Evolutionary conservation across 2,113 vertebrate species (phyloP), one percentile per base, ranked within the genome.

Genomic region (Crocuta crocuta): DNA sequence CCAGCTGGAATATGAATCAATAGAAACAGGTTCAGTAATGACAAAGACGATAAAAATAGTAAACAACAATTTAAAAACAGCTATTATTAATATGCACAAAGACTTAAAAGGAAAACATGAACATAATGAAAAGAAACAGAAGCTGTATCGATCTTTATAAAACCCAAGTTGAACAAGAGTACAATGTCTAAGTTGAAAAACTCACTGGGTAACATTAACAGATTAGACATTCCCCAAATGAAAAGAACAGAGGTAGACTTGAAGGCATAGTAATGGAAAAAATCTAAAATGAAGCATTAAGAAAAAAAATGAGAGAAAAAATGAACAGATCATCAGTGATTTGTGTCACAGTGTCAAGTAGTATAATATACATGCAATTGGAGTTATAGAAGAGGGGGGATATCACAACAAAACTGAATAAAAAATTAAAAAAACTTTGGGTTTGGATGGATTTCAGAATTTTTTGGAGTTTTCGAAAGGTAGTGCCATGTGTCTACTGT

Each of bases 401-500:
- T 79, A 66, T 10, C 17, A 55, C 23, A 93, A 87, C 68, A 89
- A 88, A 43, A 31, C 43, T 71, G n/a, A 88, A 86, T 76, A 58
- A 4, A 58, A 78, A 89, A 79, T 58, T 79, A 43, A 16, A 84
- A 81, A 43, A 48, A 28, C 16, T 87, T 79, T 31, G 26, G 26
- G 2, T 91, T 93, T 93, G 43, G 50, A 76, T 63, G 70, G 16
- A 6, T 65, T 70, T 87, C 55, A 94, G 61, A 94, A 66, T 96
- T 90, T 91, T 92, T 39, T 70, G 8, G 23, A 85, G 23, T 80
- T 96, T 96, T 74, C 84, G 39, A 89, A 91, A 96, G 81, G 55
- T 6, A 61, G 33, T 45, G 79, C 12, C 70, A 19, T 83, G 12
- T 6, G 89, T 39, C 55, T 66, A 95, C 33, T 73, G 3, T 21